Percentiles rank a stretch among this genome's conserved stretches.
Evolutionary conservation across 2,888 invertebrate species (phyloP).

Genomic region (Notodonta ziczac): DNA sequence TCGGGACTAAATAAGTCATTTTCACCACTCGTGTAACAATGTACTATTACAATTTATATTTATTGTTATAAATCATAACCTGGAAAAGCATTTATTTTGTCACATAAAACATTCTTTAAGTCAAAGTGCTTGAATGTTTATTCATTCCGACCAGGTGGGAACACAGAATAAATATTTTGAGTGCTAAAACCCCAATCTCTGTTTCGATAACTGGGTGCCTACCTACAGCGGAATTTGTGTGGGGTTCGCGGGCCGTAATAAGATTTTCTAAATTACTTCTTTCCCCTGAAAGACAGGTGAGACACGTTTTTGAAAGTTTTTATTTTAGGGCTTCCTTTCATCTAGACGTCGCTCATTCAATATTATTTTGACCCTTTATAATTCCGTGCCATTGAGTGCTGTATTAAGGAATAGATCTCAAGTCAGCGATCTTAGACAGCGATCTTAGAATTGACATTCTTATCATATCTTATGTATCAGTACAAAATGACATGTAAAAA

Average conservation of each 20-base stretch:
- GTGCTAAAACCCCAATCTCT: constrained; percentile 12
- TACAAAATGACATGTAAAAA: too few relatives aligned
- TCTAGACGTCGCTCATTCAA: too few relatives aligned
- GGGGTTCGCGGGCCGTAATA: constrained; percentile 49
- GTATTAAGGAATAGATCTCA: too few relatives aligned
- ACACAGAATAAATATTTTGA: constrained; percentile 12
- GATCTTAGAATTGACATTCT: too few relatives aligned
- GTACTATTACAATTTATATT: too few relatives aligned
- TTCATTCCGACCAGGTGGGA: neutral
- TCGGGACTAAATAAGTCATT: too few relatives aligned
- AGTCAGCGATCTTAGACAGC: too few relatives aligned
- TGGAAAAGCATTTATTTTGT: neutral
- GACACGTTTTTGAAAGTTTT: constrained; percentile 30
- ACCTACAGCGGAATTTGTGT: constrained; percentile 19
- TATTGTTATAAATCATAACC: neutral
- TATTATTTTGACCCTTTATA: too few relatives aligned
- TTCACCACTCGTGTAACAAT: too few relatives aligned
- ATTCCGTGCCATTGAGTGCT: too few relatives aligned
- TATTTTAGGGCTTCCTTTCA: too few relatives aligned
- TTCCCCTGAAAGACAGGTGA: constrained; percentile 41
- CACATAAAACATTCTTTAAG: neutral
- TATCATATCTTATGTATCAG: too few relatives aligned
- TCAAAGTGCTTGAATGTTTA: neutral
- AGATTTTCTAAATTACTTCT: constrained; percentile 51
- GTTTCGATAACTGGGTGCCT: constrained; percentile 9